These are phyloP conservation scores for Coelopa frigida DNA, from an alignment of 1,140 invertebrate species.

Conservation along the genomic window DNA sequence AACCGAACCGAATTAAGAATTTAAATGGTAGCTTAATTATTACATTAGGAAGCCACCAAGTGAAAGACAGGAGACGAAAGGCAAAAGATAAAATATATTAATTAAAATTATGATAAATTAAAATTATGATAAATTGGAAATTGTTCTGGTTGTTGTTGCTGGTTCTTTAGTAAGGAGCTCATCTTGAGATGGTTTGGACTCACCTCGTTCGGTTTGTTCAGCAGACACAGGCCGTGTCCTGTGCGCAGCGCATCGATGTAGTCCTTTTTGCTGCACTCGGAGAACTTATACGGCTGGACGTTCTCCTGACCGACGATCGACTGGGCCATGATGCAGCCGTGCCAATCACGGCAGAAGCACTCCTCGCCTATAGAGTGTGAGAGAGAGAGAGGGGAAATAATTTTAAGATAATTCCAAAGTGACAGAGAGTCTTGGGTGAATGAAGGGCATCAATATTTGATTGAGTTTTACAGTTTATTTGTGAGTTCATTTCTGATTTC, in stretches of 20 bases:
- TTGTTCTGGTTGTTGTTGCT: not conserved
- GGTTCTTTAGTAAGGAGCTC: not conserved
- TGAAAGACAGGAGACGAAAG: slow-evolving; percentile 8
- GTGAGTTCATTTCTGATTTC: no score
- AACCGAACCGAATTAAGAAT: no score
- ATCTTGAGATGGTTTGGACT: slow-evolving; percentile 21
- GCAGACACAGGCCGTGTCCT: slow-evolving; percentile 75
- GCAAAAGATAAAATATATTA: not conserved
- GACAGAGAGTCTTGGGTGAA: no score
- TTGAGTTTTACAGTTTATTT: no score
- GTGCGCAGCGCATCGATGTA: slow-evolving; percentile 72
- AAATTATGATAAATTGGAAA: not conserved
- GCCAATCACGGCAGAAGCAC: slow-evolving; percentile 86
- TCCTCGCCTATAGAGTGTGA: slow-evolving; percentile 51
- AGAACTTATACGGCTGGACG: slow-evolving; percentile 90
- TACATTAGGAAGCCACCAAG: no score
- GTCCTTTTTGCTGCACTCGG: slow-evolving; percentile 78
- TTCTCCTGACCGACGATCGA: slow-evolving; percentile 84
- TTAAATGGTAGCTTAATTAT: no score
- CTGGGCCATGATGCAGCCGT: slow-evolving; percentile 92
- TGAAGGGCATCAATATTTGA: no score
- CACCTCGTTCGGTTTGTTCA: slow-evolving; percentile 88
- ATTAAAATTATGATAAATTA: not conserved
- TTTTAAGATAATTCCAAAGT: no score
- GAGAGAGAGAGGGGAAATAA: no score